These are phyloP conservation scores for Ormyrus labotus DNA, from an alignment of 2,888 invertebrate species.

Conservation along the genomic window DNA sequence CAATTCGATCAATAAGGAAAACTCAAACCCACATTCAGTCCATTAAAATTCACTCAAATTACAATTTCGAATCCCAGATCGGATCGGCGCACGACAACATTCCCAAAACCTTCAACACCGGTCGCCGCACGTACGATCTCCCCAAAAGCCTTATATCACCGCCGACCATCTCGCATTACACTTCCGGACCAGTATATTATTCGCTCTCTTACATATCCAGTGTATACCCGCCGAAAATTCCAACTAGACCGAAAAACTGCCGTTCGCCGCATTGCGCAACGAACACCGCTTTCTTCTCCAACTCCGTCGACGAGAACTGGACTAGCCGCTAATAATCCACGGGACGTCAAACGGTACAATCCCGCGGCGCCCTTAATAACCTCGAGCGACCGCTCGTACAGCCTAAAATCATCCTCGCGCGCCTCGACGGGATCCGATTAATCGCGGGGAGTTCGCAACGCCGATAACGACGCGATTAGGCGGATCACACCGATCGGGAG, in stretches of 20 bases:
- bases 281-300: slow-evolving; percentile 28
- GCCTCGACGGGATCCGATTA: slow-evolving; percentile 21
- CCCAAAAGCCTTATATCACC: too few species aligned
- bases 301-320: neutral
- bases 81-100: too few species aligned
- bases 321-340: neutral
- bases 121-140: too few species aligned
- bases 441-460: slow-evolving; percentile 11
- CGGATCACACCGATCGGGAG: slow-evolving; percentile 1
- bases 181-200: too few species aligned
- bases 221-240: neutral
- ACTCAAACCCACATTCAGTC: too few species aligned
- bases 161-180: too few species aligned
- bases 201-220: too few species aligned
- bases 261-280: slow-evolving; percentile 21
- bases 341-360: slow-evolving; percentile 6
- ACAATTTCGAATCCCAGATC: too few species aligned
- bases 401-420: neutral
- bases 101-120: too few species aligned
- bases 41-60: too few species aligned
- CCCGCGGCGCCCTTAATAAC: slow-evolving; percentile 10
- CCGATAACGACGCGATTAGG: slow-evolving; percentile 26
- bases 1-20: too few species aligned
- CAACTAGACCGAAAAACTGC: neutral
- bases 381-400: slow-evolving; percentile 6